phyloP scores from a whole-genome alignment of 30 jellyfish, hydroid and myxozoan genomes.

The Aurelia sp. region DNA sequence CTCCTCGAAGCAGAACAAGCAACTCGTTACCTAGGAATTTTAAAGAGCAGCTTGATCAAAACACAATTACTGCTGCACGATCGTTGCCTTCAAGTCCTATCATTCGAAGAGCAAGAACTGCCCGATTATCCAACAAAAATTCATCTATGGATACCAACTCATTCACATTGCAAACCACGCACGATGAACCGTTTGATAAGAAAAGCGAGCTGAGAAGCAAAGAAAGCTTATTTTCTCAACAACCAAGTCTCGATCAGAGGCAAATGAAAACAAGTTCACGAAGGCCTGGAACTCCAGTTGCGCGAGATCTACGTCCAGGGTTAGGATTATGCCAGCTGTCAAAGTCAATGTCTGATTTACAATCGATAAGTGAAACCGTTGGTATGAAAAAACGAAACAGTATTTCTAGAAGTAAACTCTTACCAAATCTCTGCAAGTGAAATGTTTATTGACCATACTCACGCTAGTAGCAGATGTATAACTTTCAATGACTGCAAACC shows the following conservation, averaged over 20 bases:
- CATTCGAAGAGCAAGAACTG: not conserved
- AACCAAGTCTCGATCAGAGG: not conserved
- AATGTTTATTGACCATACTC: no score
- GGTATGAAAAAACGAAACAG: not conserved
- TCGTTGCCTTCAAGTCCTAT: conserved; percentile 55
- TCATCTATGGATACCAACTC: no score
- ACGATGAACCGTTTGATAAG: no score
- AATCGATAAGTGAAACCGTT: conserved; percentile 10
- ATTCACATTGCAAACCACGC: no score
- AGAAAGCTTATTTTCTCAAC: not conserved
- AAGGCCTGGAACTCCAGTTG: conserved; percentile 56
- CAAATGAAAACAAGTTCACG: not conserved
- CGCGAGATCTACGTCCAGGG: conserved; percentile 46
- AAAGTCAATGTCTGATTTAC: conserved; percentile 40
- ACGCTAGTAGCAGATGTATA: no score
- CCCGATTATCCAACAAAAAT: conserved; percentile 2
- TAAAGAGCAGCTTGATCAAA: not conserved
- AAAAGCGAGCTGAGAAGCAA: not conserved
- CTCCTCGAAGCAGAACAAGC: conserved; percentile 15
- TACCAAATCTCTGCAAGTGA: not conserved
- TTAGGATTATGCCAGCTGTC: not conserved
- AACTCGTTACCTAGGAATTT: conserved; percentile 29
- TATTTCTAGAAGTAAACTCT: not conserved
- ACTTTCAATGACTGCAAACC: no score
- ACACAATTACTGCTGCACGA: not conserved